Conservation (phyloP, 2,888 invertebrate genomes). For the Aporophyla nigra region DNA sequence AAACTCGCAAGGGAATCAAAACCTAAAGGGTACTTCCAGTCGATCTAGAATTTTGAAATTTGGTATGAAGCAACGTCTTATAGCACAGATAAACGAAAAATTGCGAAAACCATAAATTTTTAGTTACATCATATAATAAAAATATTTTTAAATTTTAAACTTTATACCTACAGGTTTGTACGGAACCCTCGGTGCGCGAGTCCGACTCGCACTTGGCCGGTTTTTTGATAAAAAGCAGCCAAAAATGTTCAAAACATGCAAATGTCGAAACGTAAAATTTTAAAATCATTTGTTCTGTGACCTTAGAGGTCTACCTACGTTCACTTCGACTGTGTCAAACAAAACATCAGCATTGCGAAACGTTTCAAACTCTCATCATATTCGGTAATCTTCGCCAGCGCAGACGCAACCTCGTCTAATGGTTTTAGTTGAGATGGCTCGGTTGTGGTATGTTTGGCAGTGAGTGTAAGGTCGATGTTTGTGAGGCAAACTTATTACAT, state of each 20-base stretch:
- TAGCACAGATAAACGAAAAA: no score
- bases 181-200: no score
- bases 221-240: not conserved
- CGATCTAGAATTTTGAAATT: no score
- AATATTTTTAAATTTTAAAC: no score
- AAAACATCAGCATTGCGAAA: conserved; percentile 18
- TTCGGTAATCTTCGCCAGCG: conserved; percentile 44
- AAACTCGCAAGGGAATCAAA: no score
- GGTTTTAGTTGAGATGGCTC: conserved; percentile 2
- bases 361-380: conserved; percentile 17
- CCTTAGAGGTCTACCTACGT: conserved; percentile 21
- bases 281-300: not conserved
- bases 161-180: no score
- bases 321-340: conserved; percentile 5
- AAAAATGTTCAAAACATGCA: not conserved
- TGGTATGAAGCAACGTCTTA: no score
- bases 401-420: not conserved
- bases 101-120: no score
- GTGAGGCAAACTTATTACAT: not conserved
- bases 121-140: no score
- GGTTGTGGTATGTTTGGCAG: conserved; percentile 29
- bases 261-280: not conserved
- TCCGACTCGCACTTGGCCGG: no score
- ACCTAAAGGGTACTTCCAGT: no score
- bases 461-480: conserved; percentile 40